Evolutionary conservation across 2,888 invertebrate genomes (phyloP).

Genomic region (Branchellion lobata): DNA sequence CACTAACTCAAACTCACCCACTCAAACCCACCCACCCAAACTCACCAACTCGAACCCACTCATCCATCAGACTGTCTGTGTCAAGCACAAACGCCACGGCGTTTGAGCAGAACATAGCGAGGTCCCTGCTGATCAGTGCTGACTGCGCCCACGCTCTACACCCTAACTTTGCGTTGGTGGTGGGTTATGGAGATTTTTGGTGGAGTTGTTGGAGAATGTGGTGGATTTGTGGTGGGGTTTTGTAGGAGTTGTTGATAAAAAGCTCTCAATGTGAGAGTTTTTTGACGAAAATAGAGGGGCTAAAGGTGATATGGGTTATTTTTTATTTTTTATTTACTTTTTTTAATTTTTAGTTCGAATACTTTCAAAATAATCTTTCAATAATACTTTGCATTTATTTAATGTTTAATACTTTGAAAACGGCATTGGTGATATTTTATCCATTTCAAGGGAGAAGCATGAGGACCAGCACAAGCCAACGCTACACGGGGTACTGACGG

Average conservation of each 20-base stretch:
- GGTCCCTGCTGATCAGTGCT: constrained; percentile 63
- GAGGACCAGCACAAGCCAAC: constrained; percentile 60
- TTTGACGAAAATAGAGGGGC: too few species aligned
- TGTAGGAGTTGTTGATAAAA: not conserved
- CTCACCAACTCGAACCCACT: not conserved
- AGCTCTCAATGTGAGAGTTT: too few species aligned
- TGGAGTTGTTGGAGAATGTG: too few species aligned
- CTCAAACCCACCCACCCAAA: not conserved
- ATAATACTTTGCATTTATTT: not conserved
- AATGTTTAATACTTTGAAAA: not conserved
- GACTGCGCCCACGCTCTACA: constrained; percentile 64
- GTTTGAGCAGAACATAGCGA: constrained; percentile 63
- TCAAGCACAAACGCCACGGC: constrained; percentile 53
- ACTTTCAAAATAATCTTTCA: not conserved
- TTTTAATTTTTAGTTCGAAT: not conserved
- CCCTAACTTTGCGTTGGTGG: constrained; percentile 63
- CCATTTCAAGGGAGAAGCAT: constrained; percentile 61
- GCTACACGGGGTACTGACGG: constrained; percentile 57
- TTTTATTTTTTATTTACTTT: too few species aligned
- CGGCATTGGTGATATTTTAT: not conserved
- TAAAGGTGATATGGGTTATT: too few species aligned
- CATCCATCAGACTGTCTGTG: not conserved
- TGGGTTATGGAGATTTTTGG: not conserved
- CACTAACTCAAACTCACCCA: not conserved
- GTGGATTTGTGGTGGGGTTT: not conserved